Base-by-base conservation (phyloP, 2,113 vertebrate genomes). In the Peromyscus californicus region DNA sequence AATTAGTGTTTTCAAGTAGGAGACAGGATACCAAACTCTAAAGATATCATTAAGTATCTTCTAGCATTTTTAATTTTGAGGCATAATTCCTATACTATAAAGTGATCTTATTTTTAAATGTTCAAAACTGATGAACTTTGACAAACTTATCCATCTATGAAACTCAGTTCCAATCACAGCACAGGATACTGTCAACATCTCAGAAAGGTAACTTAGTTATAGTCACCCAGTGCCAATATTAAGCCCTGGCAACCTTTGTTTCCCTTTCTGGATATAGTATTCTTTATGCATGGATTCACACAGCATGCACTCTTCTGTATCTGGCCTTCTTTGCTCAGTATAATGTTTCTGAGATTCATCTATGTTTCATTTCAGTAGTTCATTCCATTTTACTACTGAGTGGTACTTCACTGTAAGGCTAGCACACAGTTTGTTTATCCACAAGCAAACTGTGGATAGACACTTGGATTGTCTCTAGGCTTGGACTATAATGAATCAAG, bases 381-480 rank as follows among this genome's bases (percentile, higher is more conserved):
- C 72, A 65, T 80, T 65, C 45, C 6, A 29, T 86, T 90, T 95
- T 85, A 72, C 61, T 72, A 48, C 51, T 74, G 22, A 85, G 54
- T 21, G 78, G 61, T 39, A 48, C 72, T 89, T 92, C 93, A 78
- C 85, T 92, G 36, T 85, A 79, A 85, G 51, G 24, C 76, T 54
- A 74, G 36, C 8, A 94, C 7, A 90, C 59, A 89, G 48, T 92
- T 91, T 94, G n/a, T 65, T 59, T 59, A 94, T 89, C 42, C 42
- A 61, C 33, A 89, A 76, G 69, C 4, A 59, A 89, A 82, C 39
- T 89, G 57, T 91, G 57, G 24, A 92, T 70, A 45, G 48, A 92
- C 59, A 94, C 54, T 72, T 92, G 85, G 65, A 82, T 89, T 89
- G 29, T 89, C 74, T 96, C 76, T 59, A 82, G n/a, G 63, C 86